Evolutionary conservation across 2,113 vertebrate species (phyloP), one percentile per base, ranked within the genome.

Genomic region (Spermophilus dauricus): DNA sequence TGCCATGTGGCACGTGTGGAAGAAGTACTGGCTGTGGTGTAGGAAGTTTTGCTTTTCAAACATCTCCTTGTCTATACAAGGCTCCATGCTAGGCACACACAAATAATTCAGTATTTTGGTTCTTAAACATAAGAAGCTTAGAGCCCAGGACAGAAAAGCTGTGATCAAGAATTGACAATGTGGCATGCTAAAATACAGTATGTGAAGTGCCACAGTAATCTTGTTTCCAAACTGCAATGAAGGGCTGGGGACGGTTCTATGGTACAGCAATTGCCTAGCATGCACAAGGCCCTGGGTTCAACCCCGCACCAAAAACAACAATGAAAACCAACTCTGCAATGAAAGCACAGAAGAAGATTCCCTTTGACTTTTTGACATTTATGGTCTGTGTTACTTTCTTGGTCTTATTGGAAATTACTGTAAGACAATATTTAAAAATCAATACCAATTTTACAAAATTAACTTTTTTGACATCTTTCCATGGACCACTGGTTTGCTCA

Each of bases 1-100:
- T 9, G 45, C 37, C 51, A n/a, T 2, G 20, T 3, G 5, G n/a
- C 11, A 12, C 32, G 22, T 1, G 16, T 11, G 4, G 39, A n/a
- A 34, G 56, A 45, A 51, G 22, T 28, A 39, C 26, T 78, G 63
- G 56, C 32, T 75, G 5, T 4, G 76, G 51, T 1, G 4, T 12
- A 32, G 12, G 17, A 13, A 77, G 39, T 58, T 85, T 72, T 17
- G 18, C 10, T 82, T 73, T 81, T 91, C 37, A 87, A 61, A 39
- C 61, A 42, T 37, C 37, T 48, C 48, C 1, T 53, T 56, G 51
- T 11, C 51, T 22, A 37, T 28, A 17, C 0, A 0, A 51, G 82
- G 24, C n/a, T 77, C 18, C 37, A 5, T 13, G 51, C 8, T 32
- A 86, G 18, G 78, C 39, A 80, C 3, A 75, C 30, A 92, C 28